Conservation (phyloP, 1,140 invertebrate species). For the Choristoneura fumiferana region DNA sequence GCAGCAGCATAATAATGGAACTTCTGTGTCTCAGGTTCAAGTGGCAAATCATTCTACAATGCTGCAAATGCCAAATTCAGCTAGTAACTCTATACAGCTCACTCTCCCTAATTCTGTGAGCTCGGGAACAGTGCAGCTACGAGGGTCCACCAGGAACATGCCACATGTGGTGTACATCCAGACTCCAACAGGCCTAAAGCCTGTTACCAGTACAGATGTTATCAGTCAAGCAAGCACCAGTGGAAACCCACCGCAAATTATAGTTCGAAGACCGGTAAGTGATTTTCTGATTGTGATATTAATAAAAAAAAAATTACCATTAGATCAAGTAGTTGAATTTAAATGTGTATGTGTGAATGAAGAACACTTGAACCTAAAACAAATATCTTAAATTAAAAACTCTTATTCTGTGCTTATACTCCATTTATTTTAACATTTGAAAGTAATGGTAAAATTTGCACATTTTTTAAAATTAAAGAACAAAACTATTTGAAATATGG, state of each 20-base stretch:
- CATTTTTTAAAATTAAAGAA: too few relatives aligned
- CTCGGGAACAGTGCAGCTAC: conserved; percentile 50
- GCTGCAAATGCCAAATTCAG: conserved; percentile 64
- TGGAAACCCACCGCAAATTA: conserved; percentile 71
- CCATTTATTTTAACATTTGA: too few relatives aligned
- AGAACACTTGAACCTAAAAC: too few relatives aligned
- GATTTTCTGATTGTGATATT: conserved; percentile 20
- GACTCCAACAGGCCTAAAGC: conserved; percentile 67
- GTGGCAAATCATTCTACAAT: conserved; percentile 49
- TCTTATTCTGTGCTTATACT: too few relatives aligned
- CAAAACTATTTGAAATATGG: too few relatives aligned
- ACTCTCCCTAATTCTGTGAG: conserved; percentile 44
- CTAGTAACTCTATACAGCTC: conserved; percentile 64
- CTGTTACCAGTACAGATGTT: conserved; percentile 65
- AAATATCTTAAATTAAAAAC: too few relatives aligned
- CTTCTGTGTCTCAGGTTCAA: conserved; percentile 58
- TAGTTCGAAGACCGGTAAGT: conserved; percentile 76
- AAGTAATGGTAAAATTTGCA: too few relatives aligned
- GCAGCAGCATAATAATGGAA: conserved; percentile 54
- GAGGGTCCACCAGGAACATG: conserved; percentile 49
- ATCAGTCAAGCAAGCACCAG: conserved; percentile 69
- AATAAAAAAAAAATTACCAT: too few relatives aligned
- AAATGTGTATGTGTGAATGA: too few relatives aligned
- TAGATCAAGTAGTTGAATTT: too few relatives aligned
- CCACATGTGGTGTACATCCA: conserved; percentile 75